These are phyloP conservation scores for Forbesichthys agassizii DNA, from an alignment of 2,113 vertebrate genomes.

Conservation along the genomic window DNA sequence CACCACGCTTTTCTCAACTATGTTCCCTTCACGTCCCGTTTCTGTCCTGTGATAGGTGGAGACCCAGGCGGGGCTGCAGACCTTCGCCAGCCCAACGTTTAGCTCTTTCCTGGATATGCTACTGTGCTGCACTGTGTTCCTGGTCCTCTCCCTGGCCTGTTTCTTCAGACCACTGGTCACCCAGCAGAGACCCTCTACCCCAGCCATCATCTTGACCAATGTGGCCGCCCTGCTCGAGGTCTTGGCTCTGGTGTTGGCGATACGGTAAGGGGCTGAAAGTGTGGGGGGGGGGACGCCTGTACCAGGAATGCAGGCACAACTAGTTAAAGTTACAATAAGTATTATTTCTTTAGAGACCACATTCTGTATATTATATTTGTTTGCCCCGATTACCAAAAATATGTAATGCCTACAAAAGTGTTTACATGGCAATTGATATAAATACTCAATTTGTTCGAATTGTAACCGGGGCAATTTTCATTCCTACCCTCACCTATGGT, in stretches of 20 bases:
- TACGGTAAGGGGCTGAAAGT: constrained; percentile 79
- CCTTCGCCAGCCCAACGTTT: constrained; percentile 92
- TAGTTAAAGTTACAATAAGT: too few species aligned
- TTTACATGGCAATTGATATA: too few species aligned
- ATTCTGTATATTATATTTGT: too few species aligned
- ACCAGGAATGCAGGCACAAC: too few species aligned
- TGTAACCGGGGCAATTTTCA: too few species aligned
- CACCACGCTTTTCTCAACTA: background rate
- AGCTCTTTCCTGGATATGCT: constrained; percentile 94
- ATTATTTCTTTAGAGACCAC: too few species aligned
- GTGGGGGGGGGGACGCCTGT: too few species aligned
- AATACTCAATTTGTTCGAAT: too few species aligned
- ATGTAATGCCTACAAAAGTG: too few species aligned
- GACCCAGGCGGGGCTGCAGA: constrained; percentile 80
- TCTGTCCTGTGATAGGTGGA: constrained; percentile 63
- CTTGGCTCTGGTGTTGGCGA: constrained; percentile 84
- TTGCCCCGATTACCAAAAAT: too few species aligned
- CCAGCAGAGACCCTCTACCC: constrained; percentile 64
- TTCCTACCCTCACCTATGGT: too few species aligned
- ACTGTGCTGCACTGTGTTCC: constrained; percentile 87
- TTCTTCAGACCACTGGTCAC: constrained; percentile 83
- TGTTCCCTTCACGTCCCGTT: background rate
- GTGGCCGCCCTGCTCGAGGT: constrained; percentile 81
- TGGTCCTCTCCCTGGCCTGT: constrained; percentile 90
- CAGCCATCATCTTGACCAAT: constrained; percentile 79